Evolutionary conservation across 1,140 invertebrate species (phyloP), one percentile per base, ranked within the genome.

Genomic region (Telenomus remus): DNA sequence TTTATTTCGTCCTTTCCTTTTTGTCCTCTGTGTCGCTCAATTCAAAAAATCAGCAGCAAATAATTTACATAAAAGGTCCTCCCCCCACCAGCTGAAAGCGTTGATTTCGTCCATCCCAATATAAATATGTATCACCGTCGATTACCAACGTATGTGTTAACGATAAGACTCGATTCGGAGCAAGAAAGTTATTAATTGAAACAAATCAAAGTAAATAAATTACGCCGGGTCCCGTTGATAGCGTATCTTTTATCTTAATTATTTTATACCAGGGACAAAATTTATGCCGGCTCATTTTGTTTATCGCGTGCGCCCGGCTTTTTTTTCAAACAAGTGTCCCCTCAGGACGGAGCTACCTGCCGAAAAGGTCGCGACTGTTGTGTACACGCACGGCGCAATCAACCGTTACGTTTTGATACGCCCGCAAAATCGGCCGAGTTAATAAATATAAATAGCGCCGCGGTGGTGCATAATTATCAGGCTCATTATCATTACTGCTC

Each of bases 171-270:
- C 48, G 57, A 64, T 63, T 53, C 19, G 19, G 19, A 53, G 50
- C 47, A 60, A 68, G 27, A 63, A 27, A 75, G 72, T 75, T 75
- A 75, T 75, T 75, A 75, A 75, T 75, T 75, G 57, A 69, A 76
- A 70, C 73, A 65, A 76, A 76, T 76, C 65, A 65, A 75, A 59
- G 65, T 69, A 70, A 65, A 65, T 70, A 76, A 76, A 70, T 76
- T 69, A 65, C 55, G 16, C 37, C 50, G 15, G n/a, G n/a, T 8
- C 35, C 15, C 13, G 19, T 27, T 27, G 75, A 73, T 78, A 69
- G 8, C 15, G 1, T 78, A 78, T 66, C 69, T 61, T 55, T 70
- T 73, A 78, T 78, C 76, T 78, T 78, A 78, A 78, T 78, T 73
- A 78, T 78, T 78, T 73, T 73, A 78, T 73, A 78, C 61, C 19